Evolutionary conservation across 2,113 vertebrate genomes (phyloP).

Genomic region (Xiphophorus couchianus): DNA sequence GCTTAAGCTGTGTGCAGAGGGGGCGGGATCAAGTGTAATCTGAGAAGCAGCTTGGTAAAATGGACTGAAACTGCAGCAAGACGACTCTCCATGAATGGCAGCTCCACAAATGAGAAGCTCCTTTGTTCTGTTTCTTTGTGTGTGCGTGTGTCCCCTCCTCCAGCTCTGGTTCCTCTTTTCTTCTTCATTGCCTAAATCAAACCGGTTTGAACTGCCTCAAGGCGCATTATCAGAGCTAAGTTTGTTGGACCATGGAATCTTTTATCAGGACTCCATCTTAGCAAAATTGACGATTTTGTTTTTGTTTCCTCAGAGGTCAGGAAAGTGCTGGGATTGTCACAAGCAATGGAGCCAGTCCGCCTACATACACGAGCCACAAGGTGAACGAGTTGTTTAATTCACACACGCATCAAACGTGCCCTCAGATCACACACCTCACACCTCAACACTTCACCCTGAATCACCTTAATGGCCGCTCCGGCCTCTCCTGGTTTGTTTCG

Average conservation of each 20-base stretch:
- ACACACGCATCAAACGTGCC: neutral
- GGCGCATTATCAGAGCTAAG: neutral
- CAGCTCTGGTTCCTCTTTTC: neutral
- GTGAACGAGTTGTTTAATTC: constrained; percentile 75
- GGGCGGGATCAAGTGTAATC: constrained; percentile 84
- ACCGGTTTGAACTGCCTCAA: constrained; percentile 67
- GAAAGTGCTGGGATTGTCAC: constrained; percentile 97
- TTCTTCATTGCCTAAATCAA: constrained; percentile 35
- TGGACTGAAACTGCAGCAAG: constrained; percentile 72
- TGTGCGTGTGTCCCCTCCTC: neutral
- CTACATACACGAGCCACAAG: constrained; percentile 91
- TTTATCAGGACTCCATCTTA: neutral
- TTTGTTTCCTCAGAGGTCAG: constrained; percentile 86
- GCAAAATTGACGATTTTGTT: neutral
- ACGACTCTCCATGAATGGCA: constrained; percentile 65
- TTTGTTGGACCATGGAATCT: neutral
- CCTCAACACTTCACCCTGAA: neutral
- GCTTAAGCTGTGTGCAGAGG: constrained; percentile 90
- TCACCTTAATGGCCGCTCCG: neutral
- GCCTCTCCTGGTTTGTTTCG: neutral
- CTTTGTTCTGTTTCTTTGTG: neutral
- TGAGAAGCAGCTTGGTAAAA: constrained; percentile 88
- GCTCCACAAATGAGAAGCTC: constrained; percentile 45
- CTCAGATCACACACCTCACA: too few relatives aligned
- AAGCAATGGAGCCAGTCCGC: constrained; percentile 88